These are phyloP conservation scores for Gymnarchus niloticus DNA, from an alignment of 2,113 vertebrate species.

Conservation along the genomic window DNA sequence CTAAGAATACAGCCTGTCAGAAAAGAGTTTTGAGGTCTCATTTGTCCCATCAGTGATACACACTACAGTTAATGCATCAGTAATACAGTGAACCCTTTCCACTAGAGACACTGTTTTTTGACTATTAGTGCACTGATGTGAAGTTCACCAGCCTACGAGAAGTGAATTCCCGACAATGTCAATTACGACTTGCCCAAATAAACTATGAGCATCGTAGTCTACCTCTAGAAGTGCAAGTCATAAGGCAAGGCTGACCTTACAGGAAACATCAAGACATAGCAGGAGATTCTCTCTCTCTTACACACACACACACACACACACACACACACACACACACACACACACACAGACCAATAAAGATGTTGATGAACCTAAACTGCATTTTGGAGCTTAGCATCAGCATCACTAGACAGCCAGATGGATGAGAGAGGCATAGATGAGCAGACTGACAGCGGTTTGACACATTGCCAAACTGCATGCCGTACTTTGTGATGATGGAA, in stretches of 20 bases:
- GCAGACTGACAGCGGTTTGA: background rate
- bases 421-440: background rate
- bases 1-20: background rate
- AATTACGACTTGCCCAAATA: too few species aligned
- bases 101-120: background rate
- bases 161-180: too few species aligned
- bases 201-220: too few species aligned
- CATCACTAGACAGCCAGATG: background rate
- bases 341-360: background rate
- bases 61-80: too few species aligned
- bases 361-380: background rate
- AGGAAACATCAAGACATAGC: too few species aligned
- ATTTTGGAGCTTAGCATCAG: background rate
- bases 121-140: background rate
- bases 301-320: too few species aligned
- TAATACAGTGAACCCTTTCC: background rate
- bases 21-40: too few species aligned
- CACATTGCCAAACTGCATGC: background rate
- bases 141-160: too few species aligned
- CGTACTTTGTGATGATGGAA: slow-evolving; percentile 89
- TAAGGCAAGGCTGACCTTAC: too few species aligned
- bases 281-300: background rate
- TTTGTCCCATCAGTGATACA: too few species aligned
- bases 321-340: too few species aligned
- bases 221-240: too few species aligned